Conservation (phyloP, 2,113 vertebrate species). For the Steatornis caripensis region DNA sequence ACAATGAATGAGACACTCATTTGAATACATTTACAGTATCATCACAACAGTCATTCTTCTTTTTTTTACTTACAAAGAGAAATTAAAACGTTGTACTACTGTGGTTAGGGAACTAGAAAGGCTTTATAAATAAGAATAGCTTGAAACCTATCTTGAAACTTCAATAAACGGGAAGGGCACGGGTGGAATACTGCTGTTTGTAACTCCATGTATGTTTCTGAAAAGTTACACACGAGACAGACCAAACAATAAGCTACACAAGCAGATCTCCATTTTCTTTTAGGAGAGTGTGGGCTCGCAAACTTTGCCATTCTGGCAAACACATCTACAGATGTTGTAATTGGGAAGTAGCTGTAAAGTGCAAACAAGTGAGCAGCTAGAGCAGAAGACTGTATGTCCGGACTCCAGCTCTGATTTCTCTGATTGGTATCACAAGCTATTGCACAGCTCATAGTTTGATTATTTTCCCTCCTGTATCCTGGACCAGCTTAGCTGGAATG, state of each 20-base stretch:
- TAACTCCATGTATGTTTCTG: neutral
- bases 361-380: neutral
- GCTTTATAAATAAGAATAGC: neutral
- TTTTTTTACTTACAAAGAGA: neutral
- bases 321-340: neutral
- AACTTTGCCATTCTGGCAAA: neutral
- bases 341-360: neutral
- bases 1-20: neutral
- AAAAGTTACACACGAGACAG: neutral
- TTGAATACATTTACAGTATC: neutral
- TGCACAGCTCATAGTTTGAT: neutral
- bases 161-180: neutral
- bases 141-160: neutral
- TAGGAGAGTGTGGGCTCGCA: neutral
- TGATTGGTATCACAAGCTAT: neutral
- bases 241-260: neutral
- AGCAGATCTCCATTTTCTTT: neutral
- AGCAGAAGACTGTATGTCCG: neutral
- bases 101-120: neutral
- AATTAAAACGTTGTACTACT: neutral
- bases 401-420: neutral
- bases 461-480: neutral
- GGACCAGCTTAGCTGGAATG: neutral
- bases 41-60: neutral
- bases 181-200: neutral